Percentiles rank a stretch among this genome's conserved stretches.
Conservation (phyloP, 2,797 vertebrate genomes). For the Aplochiton taeniatus region DNA sequence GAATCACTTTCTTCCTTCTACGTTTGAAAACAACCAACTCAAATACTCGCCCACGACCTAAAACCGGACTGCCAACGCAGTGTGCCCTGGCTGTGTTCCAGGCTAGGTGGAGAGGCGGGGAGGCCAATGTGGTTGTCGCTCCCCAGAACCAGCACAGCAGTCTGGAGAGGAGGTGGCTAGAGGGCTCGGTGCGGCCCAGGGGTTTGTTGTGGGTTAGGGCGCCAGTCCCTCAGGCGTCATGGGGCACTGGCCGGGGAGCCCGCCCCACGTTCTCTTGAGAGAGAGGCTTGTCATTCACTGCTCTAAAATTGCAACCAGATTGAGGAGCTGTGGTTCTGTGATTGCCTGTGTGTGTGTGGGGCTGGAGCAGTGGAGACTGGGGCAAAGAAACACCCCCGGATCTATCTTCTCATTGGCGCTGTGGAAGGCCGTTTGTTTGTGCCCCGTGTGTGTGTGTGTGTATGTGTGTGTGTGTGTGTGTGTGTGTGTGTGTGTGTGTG, state of each 20-base stretch:
- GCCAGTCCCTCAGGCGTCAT: conserved; percentile 29
- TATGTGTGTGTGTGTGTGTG: conserved; percentile 6
- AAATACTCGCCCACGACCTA: too few relatives aligned
- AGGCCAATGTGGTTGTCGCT: conserved; percentile 8
- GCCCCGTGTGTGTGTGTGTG: background rate
- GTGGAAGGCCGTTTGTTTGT: background rate
- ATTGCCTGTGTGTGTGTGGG: conserved; percentile 43
- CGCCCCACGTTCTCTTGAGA: conserved; percentile 30
- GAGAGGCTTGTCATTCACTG: conserved; percentile 31
- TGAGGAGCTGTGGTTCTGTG: conserved; percentile 31
- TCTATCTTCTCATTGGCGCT: background rate
- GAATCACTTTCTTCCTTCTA: too few relatives aligned
- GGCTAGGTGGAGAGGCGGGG: conserved; percentile 8
- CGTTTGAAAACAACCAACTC: too few relatives aligned
- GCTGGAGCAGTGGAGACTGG: conserved; percentile 27
- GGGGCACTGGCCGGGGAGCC: conserved; percentile 31
- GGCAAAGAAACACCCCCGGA: conserved; percentile 8
- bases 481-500: background rate
- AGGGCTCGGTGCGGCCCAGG: conserved; percentile 22
- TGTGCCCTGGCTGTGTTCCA: background rate
- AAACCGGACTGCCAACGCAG: too few relatives aligned
- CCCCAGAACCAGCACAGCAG: background rate
- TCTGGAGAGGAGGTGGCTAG: conserved; percentile 26
- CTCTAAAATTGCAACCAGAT: conserved; percentile 33
- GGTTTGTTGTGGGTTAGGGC: conserved; percentile 11